Conservation (phyloP, 2,113 vertebrate genomes). For the Salvator merianae region DNA sequence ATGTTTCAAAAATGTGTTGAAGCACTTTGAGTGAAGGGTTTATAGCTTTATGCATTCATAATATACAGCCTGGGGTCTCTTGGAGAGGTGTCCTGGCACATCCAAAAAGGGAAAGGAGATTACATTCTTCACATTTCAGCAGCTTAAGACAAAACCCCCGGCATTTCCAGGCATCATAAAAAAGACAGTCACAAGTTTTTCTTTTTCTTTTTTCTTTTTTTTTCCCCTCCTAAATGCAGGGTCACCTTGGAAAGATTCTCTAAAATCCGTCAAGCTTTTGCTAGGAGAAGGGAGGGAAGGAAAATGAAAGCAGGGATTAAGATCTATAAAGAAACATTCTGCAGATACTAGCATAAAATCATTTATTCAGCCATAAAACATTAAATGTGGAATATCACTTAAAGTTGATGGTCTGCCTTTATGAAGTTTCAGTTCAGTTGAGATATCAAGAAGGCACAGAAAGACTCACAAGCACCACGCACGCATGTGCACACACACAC, state of each 20-base stretch:
- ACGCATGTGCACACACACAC: too few relatives aligned
- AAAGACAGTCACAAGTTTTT: background rate
- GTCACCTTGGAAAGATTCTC: conserved; percentile 15
- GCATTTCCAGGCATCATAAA: background rate
- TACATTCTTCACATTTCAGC: conserved; percentile 20
- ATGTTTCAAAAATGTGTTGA: background rate
- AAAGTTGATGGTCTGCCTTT: background rate
- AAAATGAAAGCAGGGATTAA: background rate
- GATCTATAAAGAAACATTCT: background rate
- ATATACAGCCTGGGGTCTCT: background rate
- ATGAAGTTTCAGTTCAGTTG: background rate
- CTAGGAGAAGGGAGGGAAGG: background rate
- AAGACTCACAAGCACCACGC: too few relatives aligned
- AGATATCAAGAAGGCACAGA: background rate
- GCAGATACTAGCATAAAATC: background rate
- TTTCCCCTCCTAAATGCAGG: background rate
- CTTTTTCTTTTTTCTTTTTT: too few relatives aligned
- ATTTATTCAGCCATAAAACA: background rate
- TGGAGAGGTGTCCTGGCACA: background rate
- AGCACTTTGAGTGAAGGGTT: background rate
- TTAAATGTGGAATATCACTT: background rate
- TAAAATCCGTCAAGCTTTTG: background rate
- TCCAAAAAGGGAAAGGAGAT: background rate
- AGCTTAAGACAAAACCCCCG: conserved; percentile 8
- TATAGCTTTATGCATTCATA: background rate